Evolutionary conservation across 2,888 invertebrate species (phyloP), one percentile per base, ranked within the genome.

Genomic region (Melipona bicolor): DNA sequence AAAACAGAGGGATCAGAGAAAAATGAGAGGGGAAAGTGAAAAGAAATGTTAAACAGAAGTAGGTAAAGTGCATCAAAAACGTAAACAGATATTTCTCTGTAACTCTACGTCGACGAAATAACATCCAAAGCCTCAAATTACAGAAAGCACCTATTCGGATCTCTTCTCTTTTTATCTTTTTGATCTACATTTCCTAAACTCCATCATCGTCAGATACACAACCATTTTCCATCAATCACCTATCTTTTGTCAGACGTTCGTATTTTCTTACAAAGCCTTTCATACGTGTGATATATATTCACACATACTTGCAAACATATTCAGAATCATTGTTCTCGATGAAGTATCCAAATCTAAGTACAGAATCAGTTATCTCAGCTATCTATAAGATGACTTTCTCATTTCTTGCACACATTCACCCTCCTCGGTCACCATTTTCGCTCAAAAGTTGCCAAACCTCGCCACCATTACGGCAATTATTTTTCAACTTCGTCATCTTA

Each of bases 121-220:
- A 36, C 9, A 36, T 6, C 36, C 9, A 36, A 43, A 43, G 11
- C 43, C 9, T 43, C 43, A 9, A 43, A 43, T 43, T 43, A 43
- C 43, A 0, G 9, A 43, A 43, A 1, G 1, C 43, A 43, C 9
- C 56, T 59, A 59, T n/a, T n/a, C 56, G 56, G n/a, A 56, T n/a
- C n/a, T 52, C n/a, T 32, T 56, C 17, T 11, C 36, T 75, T 59
- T 24, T 43, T 70, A 77, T 77, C 74, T 77, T 64, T 73, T 49
- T 77, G 80, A 85, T 80, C 84, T 77, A 84, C 75, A 80, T 85
- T 70, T 32, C 64, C 36, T 50, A 32, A 49, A 50, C 64, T 52
- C 52, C 52, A 32, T 17, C 32, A 32, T 36, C 54, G 4, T 19
- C 27, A 13, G 56, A 56, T 4, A n/a, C 17, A 27, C n/a, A 36